Base-by-base conservation (phyloP, 2,888 invertebrate species). In the Biston stratarius region DNA sequence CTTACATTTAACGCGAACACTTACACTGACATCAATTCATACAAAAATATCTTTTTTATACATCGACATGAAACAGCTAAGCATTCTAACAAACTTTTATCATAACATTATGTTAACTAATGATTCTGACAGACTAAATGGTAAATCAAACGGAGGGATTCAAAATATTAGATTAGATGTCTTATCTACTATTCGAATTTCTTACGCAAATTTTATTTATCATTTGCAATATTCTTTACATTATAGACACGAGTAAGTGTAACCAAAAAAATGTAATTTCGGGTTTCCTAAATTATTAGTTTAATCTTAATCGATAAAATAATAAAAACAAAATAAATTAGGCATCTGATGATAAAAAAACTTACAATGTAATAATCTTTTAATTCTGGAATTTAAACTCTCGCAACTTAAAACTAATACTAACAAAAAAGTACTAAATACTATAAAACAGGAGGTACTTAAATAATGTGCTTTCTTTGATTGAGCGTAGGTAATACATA, bases 31-130 rank as follows among this genome's bases (percentile, higher is more conserved):
- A 88, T 84, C 83, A 85, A 87, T 87, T 84, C 91, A 92, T 93
- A 94, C 91, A 94, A 94, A 94, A 94, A 93, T 94, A 94, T 92
- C 86, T 90, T 91, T 91, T 89, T 86, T 91, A 89, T 89, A 90
- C 86, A 85, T 85, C 79, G 84, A 86, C 85, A 11, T 83, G 85
- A 86, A 85, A 86, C 81, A 79, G 86, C 87, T 89, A 91, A 90
- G 88, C 91, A 87, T 85, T 80, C 78, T 83, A 81, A 83, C 70
- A 80, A 77, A 77, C 69, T 73, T 63, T 68, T 53, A 64, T 67
- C 58, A 53, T 58, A 24, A 24, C 3, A 53, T 66, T 45, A 33
- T 49, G 48, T 36, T 51, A 15, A 47, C 38, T 53, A 56, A 55
- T 44, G 14, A 51, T 45, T 51, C 11, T 44, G 40, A 14, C 44